A percentile compares a stretch with the other conserved stretches of the same genome.
These are phyloP conservation scores for Cryptoleucopteryx plumbea DNA, from an alignment of 2,113 vertebrate species.

Conservation along the genomic window DNA sequence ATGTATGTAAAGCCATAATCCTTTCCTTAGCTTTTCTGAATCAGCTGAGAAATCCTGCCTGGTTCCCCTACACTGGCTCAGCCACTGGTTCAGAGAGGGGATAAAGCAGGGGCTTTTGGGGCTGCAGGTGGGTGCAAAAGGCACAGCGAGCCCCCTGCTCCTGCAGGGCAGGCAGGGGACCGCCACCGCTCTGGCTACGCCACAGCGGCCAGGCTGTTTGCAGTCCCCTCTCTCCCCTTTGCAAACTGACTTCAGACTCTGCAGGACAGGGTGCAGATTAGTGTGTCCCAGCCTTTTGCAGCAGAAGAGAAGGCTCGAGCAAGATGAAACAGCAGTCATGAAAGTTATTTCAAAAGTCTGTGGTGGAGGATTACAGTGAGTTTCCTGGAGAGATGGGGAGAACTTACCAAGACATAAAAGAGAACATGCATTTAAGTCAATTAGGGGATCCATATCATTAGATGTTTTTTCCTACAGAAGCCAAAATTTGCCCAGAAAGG, in stretches of 20 bases:
- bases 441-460: background rate
- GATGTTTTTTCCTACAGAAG: background rate
- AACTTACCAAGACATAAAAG: background rate
- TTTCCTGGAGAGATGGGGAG: background rate
- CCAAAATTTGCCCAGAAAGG: background rate
- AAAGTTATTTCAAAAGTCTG: background rate
- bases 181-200: rapidly evolving
- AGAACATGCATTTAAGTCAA: background rate
- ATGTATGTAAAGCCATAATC: constrained; percentile 42
- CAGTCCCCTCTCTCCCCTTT: background rate
- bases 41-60: background rate
- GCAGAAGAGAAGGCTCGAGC: background rate
- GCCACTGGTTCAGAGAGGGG: background rate
- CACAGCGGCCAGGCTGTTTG: background rate
- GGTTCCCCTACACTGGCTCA: background rate
- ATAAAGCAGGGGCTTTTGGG: background rate
- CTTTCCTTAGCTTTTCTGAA: background rate
- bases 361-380: background rate
- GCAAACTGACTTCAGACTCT: background rate
- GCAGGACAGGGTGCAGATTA: background rate
- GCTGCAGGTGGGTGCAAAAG: background rate
- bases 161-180: too few relatives aligned
- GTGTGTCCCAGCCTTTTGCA: background rate
- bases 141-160: rapidly evolving
- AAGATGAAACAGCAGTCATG: background rate